Base-by-base conservation (phyloP, 2,888 invertebrate species). In the Tribolium freemani region DNA sequence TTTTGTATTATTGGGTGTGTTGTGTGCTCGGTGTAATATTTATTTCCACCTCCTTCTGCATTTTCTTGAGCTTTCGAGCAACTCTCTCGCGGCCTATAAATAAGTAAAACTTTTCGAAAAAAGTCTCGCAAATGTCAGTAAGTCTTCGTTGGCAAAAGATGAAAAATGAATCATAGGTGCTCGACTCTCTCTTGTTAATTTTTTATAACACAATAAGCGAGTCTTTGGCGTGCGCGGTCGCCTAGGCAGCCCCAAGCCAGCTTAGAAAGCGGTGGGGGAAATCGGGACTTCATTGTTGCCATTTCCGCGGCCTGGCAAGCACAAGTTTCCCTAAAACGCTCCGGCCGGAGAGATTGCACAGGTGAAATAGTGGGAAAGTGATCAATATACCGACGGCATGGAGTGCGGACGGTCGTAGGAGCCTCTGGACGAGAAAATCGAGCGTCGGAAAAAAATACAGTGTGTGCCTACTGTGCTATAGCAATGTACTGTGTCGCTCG, bases 291-390 rank as follows among this genome's bases (percentile, higher is more conserved):
- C 78, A 77, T 77, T 77, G 78, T 76, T 78, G 77, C 78, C 77
- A 78, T 74, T 75, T 77, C 74, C 72, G 71, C 72, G 73, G 69
- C 48, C 72, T 69, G 67, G 69, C 66, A 72, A 72, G 74, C 73
- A 50, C 50, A 67, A 75, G 75, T 71, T 69, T 76, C 75, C 74
- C 77, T 76, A 76, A 70, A 72, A 73, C 60, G 64, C 69, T 74
- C 16, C 71, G 58, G 64, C 69, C 61, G 57, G 64, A 61, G 73
- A 70, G 75, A 68, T 76, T 74, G 75, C 73, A 76, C 79, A 80
- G 80, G 80, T 80, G 77, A 80, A 80, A 80, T 78, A 79, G 79
- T 79, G 80, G 77, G 78, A 78, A 79, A 77, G 77, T 77, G 80
- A 80, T 80, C 80, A 79, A 80, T 80, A 80, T 78, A 77, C 67